Evolutionary conservation across 1,140 invertebrate genomes (phyloP), one percentile per base, ranked within the genome.

Genomic region (Drosophila repletoides): DNA sequence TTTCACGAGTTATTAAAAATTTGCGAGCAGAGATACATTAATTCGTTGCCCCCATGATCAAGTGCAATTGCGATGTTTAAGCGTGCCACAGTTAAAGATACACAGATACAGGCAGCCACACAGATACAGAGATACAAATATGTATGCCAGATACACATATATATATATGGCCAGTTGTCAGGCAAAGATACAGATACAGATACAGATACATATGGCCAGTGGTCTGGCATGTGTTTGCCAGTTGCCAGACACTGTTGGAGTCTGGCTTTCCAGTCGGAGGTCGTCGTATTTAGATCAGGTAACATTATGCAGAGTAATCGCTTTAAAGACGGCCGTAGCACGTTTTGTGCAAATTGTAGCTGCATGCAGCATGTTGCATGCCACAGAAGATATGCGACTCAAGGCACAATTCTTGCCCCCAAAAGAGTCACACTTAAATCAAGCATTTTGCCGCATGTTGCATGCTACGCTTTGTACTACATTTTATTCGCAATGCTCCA

Each of bases 1-100:
- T 69, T 84, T 63, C 79, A 81, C 79, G 77, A 66, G 52, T 46
- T 84, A 81, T 81, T 84, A 81, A 77, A 84, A 61, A 81, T 81
- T 81, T 22, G 19, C 38, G 19, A 45, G 38, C 49, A 34, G 19
- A 22, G 19, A 19, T 53, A 9, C 28, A 40, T 41, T 45, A 65
- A 76, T 76, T 72, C 71, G 69, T 21, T 55, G 31, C 22, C 60
- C 6, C 24, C 12, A 26, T 21, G 29, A 74, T 65, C 59, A 52
- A 63, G 52, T 58, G 69, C 69, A 84, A 83, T 83, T 81, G 63
- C 65, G 7, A 29, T 41, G 53, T 46, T 67, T 45, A 29, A 48
- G 61, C 52, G 59, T 46, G 41, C 48, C 43, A 61, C 46, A 70
- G 36, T 14, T 17, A 52, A 9, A 40, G 43, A 29, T 40, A 34